Evolutionary conservation across 2,113 vertebrate genomes (phyloP), one percentile per base, ranked within the genome.

Genomic region (Calyptommatus sinebrachiatus): DNA sequence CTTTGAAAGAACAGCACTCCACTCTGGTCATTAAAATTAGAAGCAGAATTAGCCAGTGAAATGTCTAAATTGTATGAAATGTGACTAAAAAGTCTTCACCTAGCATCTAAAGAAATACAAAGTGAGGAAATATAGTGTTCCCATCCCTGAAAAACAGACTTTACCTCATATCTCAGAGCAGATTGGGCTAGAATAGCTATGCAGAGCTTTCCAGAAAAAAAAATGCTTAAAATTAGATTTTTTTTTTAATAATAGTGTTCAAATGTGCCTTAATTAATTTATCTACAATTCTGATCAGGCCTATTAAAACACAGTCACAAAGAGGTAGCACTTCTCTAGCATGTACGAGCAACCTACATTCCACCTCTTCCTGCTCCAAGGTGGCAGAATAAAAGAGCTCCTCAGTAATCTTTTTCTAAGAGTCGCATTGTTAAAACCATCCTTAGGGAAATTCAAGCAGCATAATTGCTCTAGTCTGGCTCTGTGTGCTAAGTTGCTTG

Each of bases 401-500:
- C 89, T 14, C 81, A 83, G 87, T 88, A 87, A 85, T 84, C 81
- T 74, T 83, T 84, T 70, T 50, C 86, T 63, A 26, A 82, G 88
- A 85, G 80, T 73, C 84, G 86, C 87, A 90, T 89, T 90, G 91
- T 90, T 92, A 92, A 87, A 84, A n/a, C 83, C 82, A 84, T 92
- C 93, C 91, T 88, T 26, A 66, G 93, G 93, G 93, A 95, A 86
- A 89, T 88, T 62, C 83, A 70, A 76, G 79, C 61, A 83, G 86
- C 70, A 21, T 95, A 95, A 96, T 95, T 95, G 93, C 90, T 93
- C 83, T 26, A 82, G 87, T 91, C 90, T 89, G 87, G 28, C 89
- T 92, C 29, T 72, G 89, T 87, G 91, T 79, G 87, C 88, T 66
- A 76, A 92, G 91, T 87, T 77, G 85, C 88, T 87, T 91, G 92